A percentile compares a stretch with the other conserved stretches of the same genome.
phyloP scores from a whole-genome alignment of 1,140 invertebrate species.

The Choristoneura fumiferana region DNA sequence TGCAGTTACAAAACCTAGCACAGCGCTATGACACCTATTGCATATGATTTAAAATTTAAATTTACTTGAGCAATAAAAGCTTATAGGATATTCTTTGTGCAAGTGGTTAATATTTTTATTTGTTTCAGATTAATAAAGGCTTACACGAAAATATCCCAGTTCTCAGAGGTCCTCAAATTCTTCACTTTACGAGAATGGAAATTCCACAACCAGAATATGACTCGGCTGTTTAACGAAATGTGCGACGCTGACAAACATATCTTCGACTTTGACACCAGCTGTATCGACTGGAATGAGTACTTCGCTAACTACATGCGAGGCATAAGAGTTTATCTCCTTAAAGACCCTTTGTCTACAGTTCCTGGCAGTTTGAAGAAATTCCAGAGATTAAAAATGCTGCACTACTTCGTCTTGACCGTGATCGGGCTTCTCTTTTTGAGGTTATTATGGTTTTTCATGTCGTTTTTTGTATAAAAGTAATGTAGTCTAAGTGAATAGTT shows the following conservation, averaged over 20 bases:
- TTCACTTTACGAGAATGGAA: conserved; percentile 86
- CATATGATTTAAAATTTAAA: no score
- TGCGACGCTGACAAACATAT: conserved; percentile 77
- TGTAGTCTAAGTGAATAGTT: neutral
- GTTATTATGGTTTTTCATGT: conserved; percentile 31
- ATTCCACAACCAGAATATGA: conserved; percentile 84
- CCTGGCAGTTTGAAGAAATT: conserved; percentile 42
- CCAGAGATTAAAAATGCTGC: conserved; percentile 35
- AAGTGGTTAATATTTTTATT: neutral
- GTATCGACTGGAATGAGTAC: conserved; percentile 81
- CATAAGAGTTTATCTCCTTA: conserved; percentile 79
- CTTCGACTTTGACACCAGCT: conserved; percentile 80
- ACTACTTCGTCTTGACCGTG: conserved; percentile 39
- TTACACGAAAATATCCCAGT: conserved; percentile 86
- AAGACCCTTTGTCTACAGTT: conserved; percentile 79
- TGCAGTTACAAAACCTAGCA: no score
- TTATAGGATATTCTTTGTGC: no score
- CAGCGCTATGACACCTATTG: no score
- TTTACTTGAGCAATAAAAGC: no score
- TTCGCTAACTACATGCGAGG: conserved; percentile 80
- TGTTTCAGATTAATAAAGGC: conserved; percentile 84
- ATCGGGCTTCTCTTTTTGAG: conserved; percentile 32
- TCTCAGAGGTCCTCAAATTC: conserved; percentile 83
- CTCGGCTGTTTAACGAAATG: conserved; percentile 64
- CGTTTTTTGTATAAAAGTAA: conserved; percentile 20